These are phyloP conservation scores for Otocyon megalotis DNA, from an alignment of 2,113 vertebrate species.

Conservation along the genomic window DNA sequence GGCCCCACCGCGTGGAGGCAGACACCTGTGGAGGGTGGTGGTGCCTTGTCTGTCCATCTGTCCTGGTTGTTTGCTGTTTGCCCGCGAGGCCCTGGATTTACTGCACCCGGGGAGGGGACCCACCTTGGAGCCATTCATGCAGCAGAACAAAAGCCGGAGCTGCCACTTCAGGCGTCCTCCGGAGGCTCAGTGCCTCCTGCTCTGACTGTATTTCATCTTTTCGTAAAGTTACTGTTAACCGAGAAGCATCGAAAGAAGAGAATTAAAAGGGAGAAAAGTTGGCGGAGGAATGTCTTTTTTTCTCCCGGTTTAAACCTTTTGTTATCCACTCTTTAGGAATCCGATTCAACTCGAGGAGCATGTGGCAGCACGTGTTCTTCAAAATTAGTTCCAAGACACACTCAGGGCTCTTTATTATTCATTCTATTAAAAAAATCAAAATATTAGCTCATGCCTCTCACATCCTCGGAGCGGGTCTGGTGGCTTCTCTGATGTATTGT, in stretches of 20 bases:
- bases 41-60: accelerated
- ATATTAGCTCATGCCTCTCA: slow-evolving; percentile 83
- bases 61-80: neutral
- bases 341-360: slow-evolving; percentile 72
- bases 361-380: slow-evolving; percentile 77
- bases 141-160: slow-evolving; percentile 59
- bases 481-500: slow-evolving; percentile 86
- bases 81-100: accelerated
- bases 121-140: accelerated
- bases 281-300: slow-evolving; percentile 73
- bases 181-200: slow-evolving; percentile 75
- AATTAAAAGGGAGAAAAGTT: slow-evolving; percentile 83
- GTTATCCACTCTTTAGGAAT: slow-evolving; percentile 80
- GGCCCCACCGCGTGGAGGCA: neutral
- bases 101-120: neutral
- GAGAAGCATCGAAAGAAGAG: slow-evolving; percentile 79
- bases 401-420: slow-evolving; percentile 86
- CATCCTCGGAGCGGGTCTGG: slow-evolving; percentile 72
- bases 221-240: slow-evolving; percentile 81
- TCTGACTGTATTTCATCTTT: slow-evolving; percentile 82
- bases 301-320: slow-evolving; percentile 74
- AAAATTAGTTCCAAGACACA: slow-evolving; percentile 85
- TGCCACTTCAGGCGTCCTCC: slow-evolving; percentile 34
- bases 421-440: slow-evolving; percentile 83
- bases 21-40: neutral